Evolutionary conservation across 2,888 invertebrate genomes (phyloP).

Genomic region (Eubasilissa splendida): DNA sequence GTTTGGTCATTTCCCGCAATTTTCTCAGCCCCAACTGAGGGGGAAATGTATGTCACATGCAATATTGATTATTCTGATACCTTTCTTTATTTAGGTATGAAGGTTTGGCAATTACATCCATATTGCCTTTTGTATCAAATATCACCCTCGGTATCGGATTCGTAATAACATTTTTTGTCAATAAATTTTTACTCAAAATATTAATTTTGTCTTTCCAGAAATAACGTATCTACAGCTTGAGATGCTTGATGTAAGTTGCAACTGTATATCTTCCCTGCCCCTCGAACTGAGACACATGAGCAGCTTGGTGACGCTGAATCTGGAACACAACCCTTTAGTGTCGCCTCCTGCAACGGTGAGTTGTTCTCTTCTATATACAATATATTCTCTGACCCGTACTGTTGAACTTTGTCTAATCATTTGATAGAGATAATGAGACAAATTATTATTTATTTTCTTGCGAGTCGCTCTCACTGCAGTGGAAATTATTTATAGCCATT

Average conservation of each 20-base stretch:
- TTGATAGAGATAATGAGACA: neutral
- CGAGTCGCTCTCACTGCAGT: too few relatives aligned
- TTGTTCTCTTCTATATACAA: constrained; percentile 55
- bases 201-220: constrained; percentile 73
- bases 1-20: too few relatives aligned
- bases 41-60: neutral
- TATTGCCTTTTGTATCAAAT: too few relatives aligned
- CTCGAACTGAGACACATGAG: constrained; percentile 91
- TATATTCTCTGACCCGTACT: neutral
- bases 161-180: too few relatives aligned
- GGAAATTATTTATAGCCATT: too few relatives aligned
- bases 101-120: neutral
- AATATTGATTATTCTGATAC: constrained; percentile 16
- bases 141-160: too few relatives aligned
- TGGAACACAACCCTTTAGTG: constrained; percentile 92
- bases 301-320: constrained; percentile 83
- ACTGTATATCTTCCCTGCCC: constrained; percentile 91
- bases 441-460: neutral
- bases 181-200: too few relatives aligned
- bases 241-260: constrained; percentile 91
- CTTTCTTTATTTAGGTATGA: neutral
- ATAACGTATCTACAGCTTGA: constrained; percentile 89
- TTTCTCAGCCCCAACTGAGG: too few relatives aligned
- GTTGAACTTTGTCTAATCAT: neutral
- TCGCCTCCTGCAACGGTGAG: constrained; percentile 94